phyloP scores from a whole-genome alignment of 2,113 vertebrate species.

The Natator depressus region DNA sequence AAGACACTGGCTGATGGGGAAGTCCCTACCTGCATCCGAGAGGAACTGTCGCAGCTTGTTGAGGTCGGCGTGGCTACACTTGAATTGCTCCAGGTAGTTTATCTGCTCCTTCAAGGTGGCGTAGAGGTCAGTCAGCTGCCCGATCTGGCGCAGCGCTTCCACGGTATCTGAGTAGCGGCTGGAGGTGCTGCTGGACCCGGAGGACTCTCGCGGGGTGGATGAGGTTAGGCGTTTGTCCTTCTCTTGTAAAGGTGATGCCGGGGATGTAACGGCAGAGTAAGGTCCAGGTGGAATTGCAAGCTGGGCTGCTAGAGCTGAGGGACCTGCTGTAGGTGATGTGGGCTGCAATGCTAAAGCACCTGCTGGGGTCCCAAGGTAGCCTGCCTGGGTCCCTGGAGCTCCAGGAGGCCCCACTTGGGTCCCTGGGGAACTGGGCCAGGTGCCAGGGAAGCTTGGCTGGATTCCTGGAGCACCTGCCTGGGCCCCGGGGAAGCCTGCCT shows the following conservation, averaged over 20 bases:
- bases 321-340: neutral
- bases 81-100: conserved; percentile 59
- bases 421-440: neutral
- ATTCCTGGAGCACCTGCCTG: neutral
- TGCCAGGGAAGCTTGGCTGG: neutral
- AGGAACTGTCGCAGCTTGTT: conserved; percentile 67
- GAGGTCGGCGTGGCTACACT: conserved; percentile 57
- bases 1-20: rapidly evolving
- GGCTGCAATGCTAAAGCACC: neutral
- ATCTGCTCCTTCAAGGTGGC: conserved; percentile 70
- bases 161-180: conserved; percentile 42
- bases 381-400: neutral
- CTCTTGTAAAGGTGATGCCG: neutral
- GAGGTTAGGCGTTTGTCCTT: neutral
- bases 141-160: conserved; percentile 70
- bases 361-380: neutral
- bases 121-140: conserved; percentile 62
- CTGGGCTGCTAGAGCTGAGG: rapidly evolving
- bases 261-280: rapidly evolving
- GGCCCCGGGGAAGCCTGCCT: neutral
- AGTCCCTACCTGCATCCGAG: neutral
- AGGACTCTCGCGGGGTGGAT: neutral
- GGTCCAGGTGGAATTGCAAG: rapidly evolving
- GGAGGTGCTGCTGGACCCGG: neutral
- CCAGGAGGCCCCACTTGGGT: neutral